Base-by-base conservation (phyloP, 2,888 invertebrate genomes). In the Prosapia bicincta region DNA sequence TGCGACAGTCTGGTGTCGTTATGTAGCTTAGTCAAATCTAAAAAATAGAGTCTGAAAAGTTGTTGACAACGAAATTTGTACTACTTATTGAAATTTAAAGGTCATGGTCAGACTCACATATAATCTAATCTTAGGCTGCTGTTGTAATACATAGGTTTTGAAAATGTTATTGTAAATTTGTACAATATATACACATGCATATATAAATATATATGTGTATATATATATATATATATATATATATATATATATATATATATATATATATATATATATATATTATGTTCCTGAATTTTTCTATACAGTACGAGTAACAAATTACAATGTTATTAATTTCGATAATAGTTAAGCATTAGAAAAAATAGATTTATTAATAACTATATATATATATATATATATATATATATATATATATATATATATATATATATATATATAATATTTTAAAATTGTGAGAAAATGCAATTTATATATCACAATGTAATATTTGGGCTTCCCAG, bases 131-230 rank as follows among this genome's bases (percentile, higher is more conserved):
- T 38, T 54, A 20, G 20, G 54, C 54, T 20, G 54, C 32, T 28
- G 24, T 69, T 30, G 30, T 32, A 13, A n/a, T n/a, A 28, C 24
- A n/a, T 30, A 28, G 30, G 30, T 69, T 69, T 68, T 68, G 54
- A 74, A 74, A 69, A 54, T 74, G 69, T 74, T 74, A 38, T 28
- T 74, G 74, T 74, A 74, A 74, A 74, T 74, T 74, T 74, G 74
- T 74, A 74, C 54, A 20, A 54, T 54, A 54, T 54, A 54, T 54
- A 54, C 13, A 54, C 20, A 38, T n/a, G n/a, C n/a, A n/a, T 30
- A 30, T 30, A 30, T 30, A 30, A 30, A 30, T 38, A 13, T 38
- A 54, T 20, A 54, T n/a, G n/a, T n/a, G n/a, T n/a, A n/a, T n/a
- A n/a, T n/a, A 54, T 54, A 54, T 54, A 54, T 54, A 54, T 20